These are phyloP conservation scores for Napeogenes sylphis DNA, from an alignment of 2,888 invertebrate genomes.

Conservation along the genomic window DNA sequence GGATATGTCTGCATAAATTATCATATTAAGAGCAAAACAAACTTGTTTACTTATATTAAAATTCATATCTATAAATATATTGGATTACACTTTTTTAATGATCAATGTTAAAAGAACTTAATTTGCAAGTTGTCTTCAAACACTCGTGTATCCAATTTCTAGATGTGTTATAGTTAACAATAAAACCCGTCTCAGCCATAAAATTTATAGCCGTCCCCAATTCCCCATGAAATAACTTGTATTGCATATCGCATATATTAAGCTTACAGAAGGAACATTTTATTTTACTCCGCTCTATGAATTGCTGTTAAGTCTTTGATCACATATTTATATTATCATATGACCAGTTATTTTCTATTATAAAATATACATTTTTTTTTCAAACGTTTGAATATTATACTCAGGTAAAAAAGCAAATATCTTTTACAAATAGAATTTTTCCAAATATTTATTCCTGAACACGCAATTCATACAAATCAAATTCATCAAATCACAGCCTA, in stretches of 20 bases:
- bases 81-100: slow-evolving; percentile 34
- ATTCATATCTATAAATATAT: too few relatives aligned
- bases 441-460: too few relatives aligned
- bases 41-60: too few relatives aligned
- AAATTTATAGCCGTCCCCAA: slow-evolving; percentile 38
- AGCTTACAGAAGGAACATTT: slow-evolving; percentile 35
- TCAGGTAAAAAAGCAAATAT: too few relatives aligned
- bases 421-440: too few relatives aligned
- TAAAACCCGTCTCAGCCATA: slow-evolving; percentile 37
- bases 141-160: slow-evolving; percentile 39
- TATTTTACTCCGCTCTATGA: slow-evolving; percentile 28
- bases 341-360: too few relatives aligned
- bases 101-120: neutral
- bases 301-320: slow-evolving; percentile 20
- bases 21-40: too few relatives aligned
- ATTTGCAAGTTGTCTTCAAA: slow-evolving; percentile 3
- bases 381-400: too few relatives aligned
- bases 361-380: too few relatives aligned
- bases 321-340: slow-evolving; percentile 2
- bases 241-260: slow-evolving; percentile 37
- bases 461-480: too few relatives aligned
- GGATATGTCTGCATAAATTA: too few relatives aligned
- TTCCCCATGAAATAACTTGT: slow-evolving; percentile 37
- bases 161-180: slow-evolving; percentile 37
- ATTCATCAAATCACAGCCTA: too few relatives aligned